phyloP scores from a whole-genome alignment of 2,113 vertebrate genomes.

The Proteles cristata region DNA sequence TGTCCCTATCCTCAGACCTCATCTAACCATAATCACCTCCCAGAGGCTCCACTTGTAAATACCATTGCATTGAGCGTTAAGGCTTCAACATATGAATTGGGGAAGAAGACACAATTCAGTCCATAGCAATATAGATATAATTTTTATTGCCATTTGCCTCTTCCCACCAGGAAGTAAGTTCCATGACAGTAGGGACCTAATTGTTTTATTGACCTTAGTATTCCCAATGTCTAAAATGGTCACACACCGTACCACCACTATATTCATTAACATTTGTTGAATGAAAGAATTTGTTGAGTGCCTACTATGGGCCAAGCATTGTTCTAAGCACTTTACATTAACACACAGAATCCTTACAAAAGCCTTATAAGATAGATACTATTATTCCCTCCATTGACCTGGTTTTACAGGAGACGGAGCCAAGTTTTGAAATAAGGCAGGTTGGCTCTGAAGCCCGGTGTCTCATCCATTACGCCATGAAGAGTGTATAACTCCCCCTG shows the following conservation, averaged over 20 bases:
- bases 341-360: background rate
- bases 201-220: background rate
- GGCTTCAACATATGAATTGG: background rate
- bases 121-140: background rate
- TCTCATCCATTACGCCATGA: background rate
- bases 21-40: background rate
- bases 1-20: background rate
- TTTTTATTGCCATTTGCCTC: background rate
- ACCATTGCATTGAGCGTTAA: background rate
- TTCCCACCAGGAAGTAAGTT: background rate
- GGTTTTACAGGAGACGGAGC: background rate
- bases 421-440: background rate
- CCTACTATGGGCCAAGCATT: background rate
- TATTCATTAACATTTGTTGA: background rate
- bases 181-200: background rate
- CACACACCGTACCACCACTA: background rate
- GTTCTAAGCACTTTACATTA: background rate
- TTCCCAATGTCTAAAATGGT: background rate
- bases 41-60: background rate
- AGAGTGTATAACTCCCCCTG: background rate
- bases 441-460: background rate
- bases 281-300: background rate
- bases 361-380: background rate
- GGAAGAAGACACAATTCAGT: background rate
- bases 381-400: background rate